Evolutionary conservation across 2,797 vertebrate species (phyloP).

Genomic region (Rhynchonycteris naso): DNA sequence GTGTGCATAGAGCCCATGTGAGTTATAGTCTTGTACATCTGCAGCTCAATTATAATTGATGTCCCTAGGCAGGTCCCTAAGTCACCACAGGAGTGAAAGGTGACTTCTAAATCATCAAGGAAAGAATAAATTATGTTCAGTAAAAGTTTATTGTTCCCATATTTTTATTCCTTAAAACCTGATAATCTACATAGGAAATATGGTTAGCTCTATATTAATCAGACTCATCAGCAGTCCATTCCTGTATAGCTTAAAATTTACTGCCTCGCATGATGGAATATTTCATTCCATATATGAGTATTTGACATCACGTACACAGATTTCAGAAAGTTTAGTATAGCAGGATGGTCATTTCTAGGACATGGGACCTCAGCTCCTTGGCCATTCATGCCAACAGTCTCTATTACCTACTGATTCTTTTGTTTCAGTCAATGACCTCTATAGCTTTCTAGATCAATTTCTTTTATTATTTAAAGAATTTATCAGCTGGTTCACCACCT

Average conservation of each 20-base stretch:
- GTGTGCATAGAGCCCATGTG: constrained; percentile 18
- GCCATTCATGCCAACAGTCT: not conserved
- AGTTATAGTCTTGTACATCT: constrained; percentile 65
- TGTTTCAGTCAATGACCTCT: not conserved
- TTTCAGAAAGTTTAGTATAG: not conserved
- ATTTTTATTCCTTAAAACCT: constrained; percentile 57
- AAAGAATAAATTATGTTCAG: constrained; percentile 71
- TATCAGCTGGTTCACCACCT: not conserved
- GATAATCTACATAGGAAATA: constrained; percentile 50
- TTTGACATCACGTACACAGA: not conserved
- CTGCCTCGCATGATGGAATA: constrained; percentile 7
- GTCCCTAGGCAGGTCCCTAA: constrained; percentile 63
- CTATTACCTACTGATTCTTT: not conserved
- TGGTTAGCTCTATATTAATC: constrained; percentile 60
- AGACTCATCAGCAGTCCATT: constrained; percentile 50
- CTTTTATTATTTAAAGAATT: not conserved
- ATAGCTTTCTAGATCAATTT: not conserved
- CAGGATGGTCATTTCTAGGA: not conserved
- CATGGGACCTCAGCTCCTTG: not conserved
- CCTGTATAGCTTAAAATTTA: constrained; percentile 43
- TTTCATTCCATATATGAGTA: constrained; percentile 25
- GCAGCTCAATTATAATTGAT: constrained; percentile 68
- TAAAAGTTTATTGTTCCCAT: constrained; percentile 71
- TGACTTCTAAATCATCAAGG: constrained; percentile 75
- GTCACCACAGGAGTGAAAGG: constrained; percentile 70